Percentiles rank a stretch among this genome's conserved stretches.
Evolutionary conservation across 2,113 vertebrate species (phyloP).

Genomic region (Zosterops japonicus): DNA sequence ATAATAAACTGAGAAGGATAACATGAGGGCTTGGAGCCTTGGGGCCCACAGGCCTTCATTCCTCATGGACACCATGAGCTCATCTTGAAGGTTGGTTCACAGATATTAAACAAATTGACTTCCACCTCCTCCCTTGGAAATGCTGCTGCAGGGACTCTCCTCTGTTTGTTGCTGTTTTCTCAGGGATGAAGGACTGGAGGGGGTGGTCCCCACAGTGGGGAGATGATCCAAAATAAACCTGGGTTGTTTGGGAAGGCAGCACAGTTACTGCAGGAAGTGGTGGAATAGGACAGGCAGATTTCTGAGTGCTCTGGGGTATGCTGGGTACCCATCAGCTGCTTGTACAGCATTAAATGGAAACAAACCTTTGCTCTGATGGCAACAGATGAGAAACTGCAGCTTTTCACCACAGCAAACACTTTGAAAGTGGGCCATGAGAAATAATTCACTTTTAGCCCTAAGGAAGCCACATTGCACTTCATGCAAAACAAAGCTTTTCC

Average conservation of each 20-base stretch:
- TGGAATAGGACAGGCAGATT: neutral
- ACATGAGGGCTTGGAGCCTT: neutral
- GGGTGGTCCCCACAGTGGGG: neutral
- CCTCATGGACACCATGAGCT: neutral
- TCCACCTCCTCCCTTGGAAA: neutral
- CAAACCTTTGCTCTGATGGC: neutral
- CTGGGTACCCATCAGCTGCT: neutral
- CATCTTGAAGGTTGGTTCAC: neutral
- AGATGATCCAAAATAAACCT: neutral
- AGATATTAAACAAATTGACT: neutral
- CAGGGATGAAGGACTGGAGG: neutral
- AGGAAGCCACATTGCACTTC: neutral
- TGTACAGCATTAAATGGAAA: neutral
- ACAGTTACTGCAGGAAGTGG: neutral
- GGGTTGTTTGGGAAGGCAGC: neutral
- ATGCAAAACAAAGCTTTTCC: neutral
- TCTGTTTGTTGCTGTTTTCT: neutral
- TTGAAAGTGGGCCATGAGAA: neutral
- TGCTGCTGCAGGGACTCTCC: neutral
- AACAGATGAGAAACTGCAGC: neutral
- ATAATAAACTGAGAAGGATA: conserved; percentile 1
- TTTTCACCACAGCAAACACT: neutral
- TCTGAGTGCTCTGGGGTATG: neutral
- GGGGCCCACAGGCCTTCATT: neutral
- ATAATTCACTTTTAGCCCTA: neutral